These are phyloP conservation scores for Nomada hirtipes DNA, from an alignment of 2,888 invertebrate species.

Conservation along the genomic window DNA sequence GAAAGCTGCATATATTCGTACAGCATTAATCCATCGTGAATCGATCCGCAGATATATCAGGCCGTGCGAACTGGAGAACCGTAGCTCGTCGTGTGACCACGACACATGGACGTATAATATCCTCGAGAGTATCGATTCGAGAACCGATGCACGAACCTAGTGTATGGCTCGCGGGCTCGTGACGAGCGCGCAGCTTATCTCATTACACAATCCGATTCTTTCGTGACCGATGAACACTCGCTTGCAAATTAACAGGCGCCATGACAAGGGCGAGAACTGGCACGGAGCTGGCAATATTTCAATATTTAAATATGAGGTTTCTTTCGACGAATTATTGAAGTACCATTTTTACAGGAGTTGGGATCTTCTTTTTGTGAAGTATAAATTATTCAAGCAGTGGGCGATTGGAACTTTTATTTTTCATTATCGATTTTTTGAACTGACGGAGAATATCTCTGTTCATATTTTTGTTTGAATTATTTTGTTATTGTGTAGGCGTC, in stretches of 20 bases:
- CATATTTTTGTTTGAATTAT: too few relatives aligned
- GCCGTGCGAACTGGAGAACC: conserved; percentile 35
- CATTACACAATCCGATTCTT: conserved; percentile 68
- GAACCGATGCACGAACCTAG: conserved; percentile 56
- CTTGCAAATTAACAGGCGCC: conserved; percentile 32
- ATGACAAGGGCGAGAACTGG: conserved; percentile 19
- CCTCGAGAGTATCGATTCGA: conserved; percentile 45
- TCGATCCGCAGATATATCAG: conserved; percentile 37
- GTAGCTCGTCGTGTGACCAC: conserved; percentile 28
- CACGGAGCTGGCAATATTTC: conserved; percentile 4
- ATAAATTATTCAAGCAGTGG: too few relatives aligned
- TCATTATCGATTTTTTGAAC: too few relatives aligned
- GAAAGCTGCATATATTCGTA: conserved; percentile 43
- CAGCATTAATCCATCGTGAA: conserved; percentile 46
- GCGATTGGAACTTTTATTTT: too few relatives aligned
- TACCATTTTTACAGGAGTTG: too few relatives aligned
- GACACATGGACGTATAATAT: conserved; percentile 25
- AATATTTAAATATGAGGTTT: conserved; percentile 1
- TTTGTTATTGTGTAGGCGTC: too few relatives aligned
- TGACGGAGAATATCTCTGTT: too few relatives aligned
- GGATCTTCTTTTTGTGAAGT: too few relatives aligned
- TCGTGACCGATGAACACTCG: conserved; percentile 46
- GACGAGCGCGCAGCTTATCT: conserved; percentile 67
- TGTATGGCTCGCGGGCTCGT: conserved; percentile 63
- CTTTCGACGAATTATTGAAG: neutral